Evolutionary conservation across 2,888 invertebrate genomes (phyloP), one percentile per base, ranked within the genome.

Genomic region (Crepidodera aurea): DNA sequence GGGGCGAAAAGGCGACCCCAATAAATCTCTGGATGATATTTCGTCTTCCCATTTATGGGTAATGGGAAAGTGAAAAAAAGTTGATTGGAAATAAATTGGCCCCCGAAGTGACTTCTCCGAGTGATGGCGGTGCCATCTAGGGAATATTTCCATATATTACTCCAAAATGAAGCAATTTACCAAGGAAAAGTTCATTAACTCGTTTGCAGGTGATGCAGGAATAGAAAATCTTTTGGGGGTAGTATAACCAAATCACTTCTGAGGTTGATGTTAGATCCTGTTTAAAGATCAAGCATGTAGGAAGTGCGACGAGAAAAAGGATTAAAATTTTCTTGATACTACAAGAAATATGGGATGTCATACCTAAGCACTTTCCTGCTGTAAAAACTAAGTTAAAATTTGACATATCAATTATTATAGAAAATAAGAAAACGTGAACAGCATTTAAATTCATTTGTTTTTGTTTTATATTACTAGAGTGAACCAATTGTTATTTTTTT

Each of bases 31-130:
- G 4, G 51, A 19, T 51, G 22, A n/a, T 18, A n/a, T 44, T 55
- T 12, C 10, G 27, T 19, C 12, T 40, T 22, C 19, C 15, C 19
- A 27, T 32, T 44, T 34, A n/a, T 44, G 37, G 12, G 44, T 19
- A 34, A 55, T 55, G 16, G 18, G 19, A 12, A 55, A 46, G 55
- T 25, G 42, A 18, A 55, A 44, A 55, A 39, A 55, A 44, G 5
- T 37, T 55, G 32, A 55, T 55, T 44, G 55, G 34, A 55, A 55
- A 46, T 44, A 44, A 55, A 55, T 46, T 46, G 55, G 22, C 10
- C 13, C 16, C 29, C 27, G 19, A 34, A 55, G 34, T 25, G 25
- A 25, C 16, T 46, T 39, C 25, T 46, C 46, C 19, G 46, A 4
- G 25, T 46, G 13, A 13, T 13, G 25, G 46, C 6, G 22, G 46